Percentiles rank a stretch among this genome's conserved stretches.
Evolutionary conservation across 2,113 vertebrate genomes (phyloP).

Genomic region (Elephantulus edwardii): DNA sequence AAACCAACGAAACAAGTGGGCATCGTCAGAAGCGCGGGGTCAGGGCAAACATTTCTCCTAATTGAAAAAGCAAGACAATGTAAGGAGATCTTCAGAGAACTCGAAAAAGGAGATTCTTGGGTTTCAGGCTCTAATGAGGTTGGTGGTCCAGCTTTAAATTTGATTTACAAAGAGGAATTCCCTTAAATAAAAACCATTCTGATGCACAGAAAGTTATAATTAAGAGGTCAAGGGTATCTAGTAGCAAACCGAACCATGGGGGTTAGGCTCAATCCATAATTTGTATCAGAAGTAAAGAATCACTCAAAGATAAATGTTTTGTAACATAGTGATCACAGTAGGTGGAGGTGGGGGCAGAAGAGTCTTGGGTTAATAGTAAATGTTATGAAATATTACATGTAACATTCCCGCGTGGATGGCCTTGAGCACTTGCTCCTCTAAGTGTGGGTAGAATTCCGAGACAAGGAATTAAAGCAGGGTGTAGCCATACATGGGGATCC

Average conservation of each 20-base stretch:
- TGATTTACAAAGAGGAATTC: constrained; percentile 54
- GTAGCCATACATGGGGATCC: rapidly evolving
- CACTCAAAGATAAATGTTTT: not conserved
- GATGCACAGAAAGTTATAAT: constrained; percentile 5
- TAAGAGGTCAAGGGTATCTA: not conserved
- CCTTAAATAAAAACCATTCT: constrained; percentile 61
- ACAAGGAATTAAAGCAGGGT: rapidly evolving
- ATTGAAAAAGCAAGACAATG: constrained; percentile 47
- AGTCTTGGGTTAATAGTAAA: not conserved
- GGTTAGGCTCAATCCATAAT: not conserved
- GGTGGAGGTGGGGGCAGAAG: rapidly evolving
- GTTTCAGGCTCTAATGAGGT: constrained; percentile 40
- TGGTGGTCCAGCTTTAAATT: constrained; percentile 60
- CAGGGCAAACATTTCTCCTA: constrained; percentile 33
- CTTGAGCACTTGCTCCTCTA: not conserved
- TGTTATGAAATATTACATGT: rapidly evolving
- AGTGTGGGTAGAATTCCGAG: not conserved
- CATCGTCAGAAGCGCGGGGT: constrained; percentile 7
- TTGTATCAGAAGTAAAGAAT: not conserved
- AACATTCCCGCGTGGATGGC: not conserved
- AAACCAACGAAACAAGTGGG: constrained; percentile 45
- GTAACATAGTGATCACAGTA: not conserved
- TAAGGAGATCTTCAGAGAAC: constrained; percentile 26
- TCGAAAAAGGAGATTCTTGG: constrained; percentile 32
- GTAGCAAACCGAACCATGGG: not conserved